Conservation (phyloP, 2,113 vertebrate species). For the Oxyura jamaicensis region DNA sequence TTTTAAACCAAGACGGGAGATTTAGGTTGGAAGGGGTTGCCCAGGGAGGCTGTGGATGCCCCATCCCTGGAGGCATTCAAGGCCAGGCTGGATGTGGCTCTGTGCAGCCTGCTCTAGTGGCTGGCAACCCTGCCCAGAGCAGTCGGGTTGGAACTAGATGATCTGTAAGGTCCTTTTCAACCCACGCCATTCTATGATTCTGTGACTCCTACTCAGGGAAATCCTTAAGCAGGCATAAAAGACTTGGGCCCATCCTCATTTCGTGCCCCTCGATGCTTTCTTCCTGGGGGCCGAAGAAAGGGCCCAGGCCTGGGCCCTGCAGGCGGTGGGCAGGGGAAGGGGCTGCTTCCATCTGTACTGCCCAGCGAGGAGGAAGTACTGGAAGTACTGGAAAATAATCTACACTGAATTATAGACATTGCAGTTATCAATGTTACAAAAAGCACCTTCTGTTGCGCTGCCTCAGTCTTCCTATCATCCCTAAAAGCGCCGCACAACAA, state of each 20-base stretch:
- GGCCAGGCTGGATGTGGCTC: too few species aligned
- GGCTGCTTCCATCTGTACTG: background rate
- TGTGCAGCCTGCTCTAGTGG: too few species aligned
- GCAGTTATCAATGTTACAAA: conserved; percentile 35
- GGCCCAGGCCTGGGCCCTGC: accelerated
- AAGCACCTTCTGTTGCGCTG: background rate
- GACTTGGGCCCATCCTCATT: background rate
- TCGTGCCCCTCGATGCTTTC: background rate
- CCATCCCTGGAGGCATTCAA: too few species aligned
- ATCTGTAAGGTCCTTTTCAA: too few species aligned
- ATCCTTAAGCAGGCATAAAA: background rate
- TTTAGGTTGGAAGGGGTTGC: too few species aligned
- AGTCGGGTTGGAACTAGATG: too few species aligned
- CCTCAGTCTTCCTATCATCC: background rate
- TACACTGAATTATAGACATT: conserved; percentile 57
- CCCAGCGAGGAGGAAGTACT: background rate
- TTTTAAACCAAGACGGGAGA: too few species aligned
- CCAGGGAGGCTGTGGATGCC: too few species aligned
- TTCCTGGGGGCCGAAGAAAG: too few species aligned
- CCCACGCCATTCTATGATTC: too few species aligned
- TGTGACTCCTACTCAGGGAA: background rate
- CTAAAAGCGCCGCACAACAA: background rate
- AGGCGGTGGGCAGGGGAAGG: background rate
- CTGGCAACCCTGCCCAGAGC: too few species aligned
- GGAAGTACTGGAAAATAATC: background rate